Evolutionary conservation across 1,140 invertebrate species (phyloP), one percentile per base, ranked within the genome.

Genomic region (Eueides isabella): DNA sequence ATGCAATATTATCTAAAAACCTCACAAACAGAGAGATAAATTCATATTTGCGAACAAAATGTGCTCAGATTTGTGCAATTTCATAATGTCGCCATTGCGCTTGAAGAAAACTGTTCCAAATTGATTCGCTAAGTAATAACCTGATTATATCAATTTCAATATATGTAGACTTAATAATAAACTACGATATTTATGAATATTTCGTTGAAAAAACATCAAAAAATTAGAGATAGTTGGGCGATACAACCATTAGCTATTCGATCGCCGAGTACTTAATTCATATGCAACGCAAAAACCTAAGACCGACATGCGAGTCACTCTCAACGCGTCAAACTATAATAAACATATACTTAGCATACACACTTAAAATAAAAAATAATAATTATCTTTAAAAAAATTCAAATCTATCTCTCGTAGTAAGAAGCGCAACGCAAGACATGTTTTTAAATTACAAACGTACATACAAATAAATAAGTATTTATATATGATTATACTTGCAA

Each of bases 201-300:
- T 89, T 85, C 88, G 80, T 90, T 92, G 89, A 92, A 92, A 92
- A 92, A 91, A 89, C 81, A 85, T 91, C 89, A 89, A 92, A 92
- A 92, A 92, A 87, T 64, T 85, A 81, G 72, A 83, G 81, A 87
- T 86, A 83, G 77, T 84, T 76, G 76, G 85, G 87, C 83, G 85
- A 86, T 82, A 80, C 84, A 77, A 78, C 78, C 83, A 81, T 30
- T 31, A 12, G 28, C 14, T 12, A 1, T 19, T 16, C 0, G 6
- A 16, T 31, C 61, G 29, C 61, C 61, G 7, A 19, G n/a, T 30
- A 30, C 90, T 90, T 90, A 92, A 87, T 92, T 90, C 87, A 91
- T 92, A 90, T 82, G 44, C 70, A 62, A 65, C 66, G 26, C 61
- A 70, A 78, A 76, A 71, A 67, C 11, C 83, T 83, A 85, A 83